Conservation (phyloP, 2,888 invertebrate genomes). For the Troides helena region DNA sequence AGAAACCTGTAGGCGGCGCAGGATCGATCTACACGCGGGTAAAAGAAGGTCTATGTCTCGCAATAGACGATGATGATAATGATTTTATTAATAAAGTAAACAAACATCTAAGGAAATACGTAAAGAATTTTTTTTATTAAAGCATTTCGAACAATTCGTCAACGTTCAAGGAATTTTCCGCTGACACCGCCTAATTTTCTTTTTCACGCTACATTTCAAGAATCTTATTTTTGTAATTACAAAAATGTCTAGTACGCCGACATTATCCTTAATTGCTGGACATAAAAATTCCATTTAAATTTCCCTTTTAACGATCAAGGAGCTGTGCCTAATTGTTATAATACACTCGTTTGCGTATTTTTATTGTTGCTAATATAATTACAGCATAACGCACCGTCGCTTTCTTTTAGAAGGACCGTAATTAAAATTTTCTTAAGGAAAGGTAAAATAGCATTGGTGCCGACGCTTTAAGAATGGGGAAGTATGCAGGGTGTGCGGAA, state of each 20-base stretch:
- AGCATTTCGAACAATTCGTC: constrained; percentile 63
- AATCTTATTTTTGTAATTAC: constrained; percentile 81
- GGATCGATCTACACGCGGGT: no score
- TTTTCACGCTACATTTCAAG: constrained; percentile 81
- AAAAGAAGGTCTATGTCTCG: no score
- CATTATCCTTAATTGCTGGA: constrained; percentile 81
- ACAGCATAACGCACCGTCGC: constrained; percentile 75
- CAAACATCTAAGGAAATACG: constrained; percentile 26
- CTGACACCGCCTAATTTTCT: constrained; percentile 71
- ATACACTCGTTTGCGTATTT: constrained; percentile 81
- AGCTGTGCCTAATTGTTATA: constrained; percentile 80
- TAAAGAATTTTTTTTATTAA: constrained; percentile 47
- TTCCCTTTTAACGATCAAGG: constrained; percentile 80
- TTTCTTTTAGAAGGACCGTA: constrained; percentile 65
- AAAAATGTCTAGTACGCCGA: constrained; percentile 79
- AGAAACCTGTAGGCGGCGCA: no score
- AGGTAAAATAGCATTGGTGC: constrained; percentile 67
- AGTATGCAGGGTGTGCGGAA: constrained; percentile 37
- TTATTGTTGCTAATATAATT: constrained; percentile 79
- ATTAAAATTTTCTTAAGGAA: constrained; percentile 71
- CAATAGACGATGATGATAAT: no score
- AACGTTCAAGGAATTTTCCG: constrained; percentile 67
- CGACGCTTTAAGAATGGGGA: constrained; percentile 47
- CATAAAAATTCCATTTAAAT: constrained; percentile 82
- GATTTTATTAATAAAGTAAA: neutral